Evolutionary conservation across 1,140 invertebrate species (phyloP), one percentile per base, ranked within the genome.

Genomic region (Drosophila fuyamai): DNA sequence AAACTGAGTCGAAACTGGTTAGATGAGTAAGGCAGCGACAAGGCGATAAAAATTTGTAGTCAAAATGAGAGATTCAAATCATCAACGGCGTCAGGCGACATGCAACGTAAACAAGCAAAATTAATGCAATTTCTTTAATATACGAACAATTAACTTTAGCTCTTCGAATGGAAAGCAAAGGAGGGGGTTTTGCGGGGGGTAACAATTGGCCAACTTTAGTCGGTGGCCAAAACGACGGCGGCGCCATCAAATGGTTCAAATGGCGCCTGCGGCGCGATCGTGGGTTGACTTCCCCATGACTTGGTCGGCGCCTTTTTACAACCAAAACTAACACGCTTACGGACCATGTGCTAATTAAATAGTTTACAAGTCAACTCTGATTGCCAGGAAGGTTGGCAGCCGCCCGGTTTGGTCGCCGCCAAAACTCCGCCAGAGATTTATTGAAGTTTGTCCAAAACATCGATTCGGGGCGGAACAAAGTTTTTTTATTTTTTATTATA

Each of bases 291-390:
- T 77, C 66, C 53, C 56, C 27, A 58, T 65, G 54, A 61, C 60
- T 66, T 67, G 60, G 80, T 82, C 83, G 83, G 84, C 83, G 84
- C 84, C 84, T 88, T 88, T 88, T 77, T 89, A 77, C 67, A 84
- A 82, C 83, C 84, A 83, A 88, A 89, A 80, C 84, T 83, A 89
- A 86, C 83, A 77, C 83, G 79, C 63, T 79, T 76, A 67, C 73
- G 61, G 61, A 76, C 68, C 66, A 89, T 78, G 76, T 83, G 85
- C 83, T 86, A 86, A 86, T 86, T 86, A 86, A 86, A 86, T 86
- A 83, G 76, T 83, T 86, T 88, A 86, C 83, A 86, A 86, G 84
- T 86, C 83, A 88, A 68, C 79, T 76, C 51, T 73, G 79, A 86
- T 86, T 80, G 79, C 78, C 70, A 71, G 65, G 51, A 71, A 46